These are phyloP conservation scores for Crambe crambe DNA, from an alignment of 37 sponge, comb jelly and placozoan species.

Conservation along the genomic window DNA sequence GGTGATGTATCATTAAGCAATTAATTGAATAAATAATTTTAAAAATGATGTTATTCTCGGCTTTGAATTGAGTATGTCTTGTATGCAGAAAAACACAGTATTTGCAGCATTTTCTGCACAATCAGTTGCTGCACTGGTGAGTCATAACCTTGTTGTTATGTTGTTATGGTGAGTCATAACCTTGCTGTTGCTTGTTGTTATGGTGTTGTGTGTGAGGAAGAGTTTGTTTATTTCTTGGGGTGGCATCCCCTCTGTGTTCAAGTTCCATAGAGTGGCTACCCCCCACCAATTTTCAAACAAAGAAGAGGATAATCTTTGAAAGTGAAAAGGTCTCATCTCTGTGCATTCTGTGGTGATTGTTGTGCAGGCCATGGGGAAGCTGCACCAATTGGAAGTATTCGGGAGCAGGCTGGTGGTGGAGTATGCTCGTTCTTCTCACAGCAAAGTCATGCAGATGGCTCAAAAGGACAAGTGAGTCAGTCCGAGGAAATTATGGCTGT, in stretches of 20 bases:
- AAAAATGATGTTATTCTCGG: too few relatives aligned
- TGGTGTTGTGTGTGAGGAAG: too few relatives aligned
- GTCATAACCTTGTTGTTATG: neutral
- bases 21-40: neutral
- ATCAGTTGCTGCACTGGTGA: neutral
- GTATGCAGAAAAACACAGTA: slow-evolving; percentile 77
- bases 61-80: too few relatives aligned
- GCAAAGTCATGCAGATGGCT: neutral
- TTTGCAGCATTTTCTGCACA: slow-evolving; percentile 64
- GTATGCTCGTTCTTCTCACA: slow-evolving; percentile 43
- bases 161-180: neutral
- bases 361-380: slow-evolving; percentile 83
- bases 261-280: neutral
- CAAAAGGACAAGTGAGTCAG: slow-evolving; percentile 21
- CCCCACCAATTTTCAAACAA: too few relatives aligned
- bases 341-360: too few relatives aligned
- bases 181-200: too few relatives aligned
- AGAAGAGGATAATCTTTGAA: too few relatives aligned
- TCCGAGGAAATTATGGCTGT: too few relatives aligned
- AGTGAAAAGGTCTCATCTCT: too few relatives aligned
- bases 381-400: slow-evolving; percentile 94
- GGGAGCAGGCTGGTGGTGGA: slow-evolving; percentile 82
- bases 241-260: neutral
- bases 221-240: too few relatives aligned
- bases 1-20: too few relatives aligned